phyloP scores from a whole-genome alignment of 2,888 invertebrate species.

The Tolmerus cingulatus region DNA sequence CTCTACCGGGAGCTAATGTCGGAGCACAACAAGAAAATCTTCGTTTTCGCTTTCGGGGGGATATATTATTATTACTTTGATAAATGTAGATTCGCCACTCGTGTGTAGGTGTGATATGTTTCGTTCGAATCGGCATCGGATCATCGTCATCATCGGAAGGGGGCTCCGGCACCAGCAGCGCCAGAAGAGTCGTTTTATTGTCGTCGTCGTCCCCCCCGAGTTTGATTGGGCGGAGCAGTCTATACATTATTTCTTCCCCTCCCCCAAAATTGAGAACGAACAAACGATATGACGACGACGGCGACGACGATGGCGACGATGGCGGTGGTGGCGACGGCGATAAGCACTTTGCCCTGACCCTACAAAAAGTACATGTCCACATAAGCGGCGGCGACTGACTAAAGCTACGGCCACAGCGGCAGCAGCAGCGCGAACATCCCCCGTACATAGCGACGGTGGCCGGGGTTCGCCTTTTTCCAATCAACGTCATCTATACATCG shows the following conservation, averaged over 20 bases:
- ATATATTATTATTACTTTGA: slow-evolving; percentile 19
- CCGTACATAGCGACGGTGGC: background rate
- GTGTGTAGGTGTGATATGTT: slow-evolving; percentile 33
- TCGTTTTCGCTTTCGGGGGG: background rate
- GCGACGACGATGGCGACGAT: slow-evolving; percentile 15
- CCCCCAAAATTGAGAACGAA: background rate
- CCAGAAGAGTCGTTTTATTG: slow-evolving; percentile 30
- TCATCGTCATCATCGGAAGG: slow-evolving; percentile 19
- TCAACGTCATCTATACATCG: slow-evolving; percentile 50
- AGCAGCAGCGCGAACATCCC: background rate
- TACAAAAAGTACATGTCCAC: slow-evolving; percentile 34
- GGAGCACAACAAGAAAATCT: background rate
- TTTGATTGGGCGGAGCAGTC: slow-evolving; percentile 48
- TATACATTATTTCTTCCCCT: slow-evolving; percentile 36
- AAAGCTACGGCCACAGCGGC: background rate
- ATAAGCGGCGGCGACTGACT: background rate
- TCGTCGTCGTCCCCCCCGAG: slow-evolving; percentile 45
- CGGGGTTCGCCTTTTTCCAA: slow-evolving; percentile 48
- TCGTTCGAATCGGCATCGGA: slow-evolving; percentile 30
- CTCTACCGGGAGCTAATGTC: background rate
- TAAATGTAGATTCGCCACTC: background rate
- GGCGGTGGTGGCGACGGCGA: background rate
- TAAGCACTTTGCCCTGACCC: slow-evolving; percentile 1
- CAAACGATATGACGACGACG: background rate
- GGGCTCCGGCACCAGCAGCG: background rate